A percentile compares a stretch with the other conserved stretches of the same genome.
phyloP scores from a whole-genome alignment of 2,113 vertebrate genomes.

The Acinonyx jubatus region DNA sequence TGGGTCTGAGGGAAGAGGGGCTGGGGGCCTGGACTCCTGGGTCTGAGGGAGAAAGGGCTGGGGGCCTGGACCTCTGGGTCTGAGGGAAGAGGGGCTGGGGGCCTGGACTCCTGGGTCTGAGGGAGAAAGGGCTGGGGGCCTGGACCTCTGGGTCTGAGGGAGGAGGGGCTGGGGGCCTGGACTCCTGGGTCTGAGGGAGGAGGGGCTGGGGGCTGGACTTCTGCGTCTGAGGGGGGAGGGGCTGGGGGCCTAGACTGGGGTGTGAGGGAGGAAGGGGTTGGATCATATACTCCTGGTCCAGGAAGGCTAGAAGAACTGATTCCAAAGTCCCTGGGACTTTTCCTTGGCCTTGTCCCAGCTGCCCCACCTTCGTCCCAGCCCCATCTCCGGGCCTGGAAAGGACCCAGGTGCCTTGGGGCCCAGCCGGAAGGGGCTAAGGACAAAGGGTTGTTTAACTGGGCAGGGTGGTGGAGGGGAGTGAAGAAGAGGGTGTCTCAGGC shows the following conservation, averaged over 20 bases:
- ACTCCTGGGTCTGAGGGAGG: neutral
- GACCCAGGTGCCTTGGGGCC: slow-evolving; percentile 63
- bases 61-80: neutral
- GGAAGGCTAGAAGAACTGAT: slow-evolving; percentile 29
- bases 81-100: neutral
- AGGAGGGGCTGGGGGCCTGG: too few species aligned
- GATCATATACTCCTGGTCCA: neutral
- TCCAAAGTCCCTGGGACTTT: neutral
- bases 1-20: neutral
- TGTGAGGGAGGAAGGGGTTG: neutral
- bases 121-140: neutral
- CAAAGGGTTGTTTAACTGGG: slow-evolving; percentile 75
- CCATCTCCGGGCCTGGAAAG: slow-evolving; percentile 74
- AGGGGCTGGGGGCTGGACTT: too few species aligned
- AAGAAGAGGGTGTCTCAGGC: slow-evolving; percentile 60
- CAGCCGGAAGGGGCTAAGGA: slow-evolving; percentile 69
- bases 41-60: neutral
- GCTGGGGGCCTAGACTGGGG: neutral
- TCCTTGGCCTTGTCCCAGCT: slow-evolving; percentile 56
- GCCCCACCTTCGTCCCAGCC: slow-evolving; percentile 48
- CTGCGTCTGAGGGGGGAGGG: neutral
- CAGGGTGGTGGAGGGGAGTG: slow-evolving; percentile 21
- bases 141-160: neutral
- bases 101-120: neutral
- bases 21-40: neutral